A percentile compares a stretch with the other conserved stretches of the same genome.
phyloP scores from a whole-genome alignment of 2,888 invertebrate species.

The Strigamia crassipes region DNA sequence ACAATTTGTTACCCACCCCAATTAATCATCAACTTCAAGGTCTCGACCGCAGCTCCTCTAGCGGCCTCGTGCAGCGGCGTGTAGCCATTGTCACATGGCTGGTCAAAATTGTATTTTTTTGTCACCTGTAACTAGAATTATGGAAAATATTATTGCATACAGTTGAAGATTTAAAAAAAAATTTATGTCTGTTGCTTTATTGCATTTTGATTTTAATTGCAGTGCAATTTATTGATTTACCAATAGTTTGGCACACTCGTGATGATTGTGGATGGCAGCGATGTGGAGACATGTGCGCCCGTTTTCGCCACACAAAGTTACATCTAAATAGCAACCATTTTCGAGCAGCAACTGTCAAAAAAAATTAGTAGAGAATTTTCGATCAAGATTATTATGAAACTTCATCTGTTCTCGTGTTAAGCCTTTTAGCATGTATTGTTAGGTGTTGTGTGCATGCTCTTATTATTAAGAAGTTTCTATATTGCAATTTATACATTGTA shows the following conservation, averaged over 20 bases:
- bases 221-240: constrained; percentile 61
- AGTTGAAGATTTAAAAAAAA: too few relatives aligned
- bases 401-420: too few relatives aligned
- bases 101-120: constrained; percentile 52
- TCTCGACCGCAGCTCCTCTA: constrained; percentile 82
- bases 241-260: constrained; percentile 77
- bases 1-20: constrained; percentile 66
- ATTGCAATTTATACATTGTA: too few relatives aligned
- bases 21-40: constrained; percentile 79
- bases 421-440: too few relatives aligned
- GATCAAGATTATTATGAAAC: too few relatives aligned
- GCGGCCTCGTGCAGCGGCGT: constrained; percentile 91
- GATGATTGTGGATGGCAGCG: constrained; percentile 82
- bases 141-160: too few relatives aligned
- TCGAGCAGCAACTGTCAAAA: background rate
- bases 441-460: too few relatives aligned
- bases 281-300: constrained; percentile 81
- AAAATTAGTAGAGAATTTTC: background rate
- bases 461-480: too few relatives aligned
- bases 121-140: background rate
- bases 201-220: background rate
- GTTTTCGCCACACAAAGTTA: constrained; percentile 67
- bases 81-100: constrained; percentile 83
- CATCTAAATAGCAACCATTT: background rate
- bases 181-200: too few relatives aligned